Percentiles rank a stretch among this genome's conserved stretches.
phyloP scores from a whole-genome alignment of 2,888 invertebrate species.

The Leucophora obtusa region DNA sequence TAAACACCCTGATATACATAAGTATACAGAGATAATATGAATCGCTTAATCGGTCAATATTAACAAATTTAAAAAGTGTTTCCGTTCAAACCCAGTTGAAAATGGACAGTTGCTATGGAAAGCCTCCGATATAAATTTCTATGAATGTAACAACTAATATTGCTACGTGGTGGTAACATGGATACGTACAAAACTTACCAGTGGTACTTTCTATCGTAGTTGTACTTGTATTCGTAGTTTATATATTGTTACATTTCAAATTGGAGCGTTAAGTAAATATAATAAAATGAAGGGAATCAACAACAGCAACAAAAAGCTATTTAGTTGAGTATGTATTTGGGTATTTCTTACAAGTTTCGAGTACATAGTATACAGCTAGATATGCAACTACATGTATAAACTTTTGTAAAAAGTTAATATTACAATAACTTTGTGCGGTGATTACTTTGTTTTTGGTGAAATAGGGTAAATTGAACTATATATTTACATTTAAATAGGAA shows the following conservation, averaged over 20 bases:
- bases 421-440: slow-evolving; percentile 6
- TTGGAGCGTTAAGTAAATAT: slow-evolving; percentile 63
- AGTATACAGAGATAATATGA: no score
- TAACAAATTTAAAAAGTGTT: no score
- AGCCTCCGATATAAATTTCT: no score
- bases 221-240: background rate
- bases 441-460: background rate
- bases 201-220: background rate
- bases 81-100: no score
- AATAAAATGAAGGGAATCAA: slow-evolving; percentile 49
- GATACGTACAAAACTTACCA: background rate
- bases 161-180: slow-evolving; percentile 17
- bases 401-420: background rate
- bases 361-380: background rate
- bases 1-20: no score
- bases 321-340: background rate
- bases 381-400: background rate
- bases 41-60: no score
- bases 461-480: background rate
- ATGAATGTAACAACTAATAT: slow-evolving; percentile 13
- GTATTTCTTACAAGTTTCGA: background rate
- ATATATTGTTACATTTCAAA: slow-evolving; percentile 35
- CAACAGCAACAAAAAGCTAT: background rate
- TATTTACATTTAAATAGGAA: no score
- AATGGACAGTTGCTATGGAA: no score